phyloP scores from a whole-genome alignment of 2,113 vertebrate genomes.

The Aegithalos caudatus region DNA sequence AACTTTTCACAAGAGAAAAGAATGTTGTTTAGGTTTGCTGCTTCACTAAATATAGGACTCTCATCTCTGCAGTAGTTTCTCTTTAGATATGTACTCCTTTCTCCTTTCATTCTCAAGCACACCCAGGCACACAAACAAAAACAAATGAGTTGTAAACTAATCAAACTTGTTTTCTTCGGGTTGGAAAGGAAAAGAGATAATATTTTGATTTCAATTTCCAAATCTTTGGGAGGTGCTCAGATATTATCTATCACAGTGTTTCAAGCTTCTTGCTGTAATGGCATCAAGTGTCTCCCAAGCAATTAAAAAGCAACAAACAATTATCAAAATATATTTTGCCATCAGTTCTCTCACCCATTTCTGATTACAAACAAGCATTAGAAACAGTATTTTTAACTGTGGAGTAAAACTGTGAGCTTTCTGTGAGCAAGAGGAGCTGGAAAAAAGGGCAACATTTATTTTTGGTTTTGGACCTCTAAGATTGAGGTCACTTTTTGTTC shows the following conservation, averaged over 20 bases:
- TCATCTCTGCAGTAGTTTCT: conserved; percentile 1
- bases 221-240: conserved; percentile 56
- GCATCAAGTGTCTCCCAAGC: background rate
- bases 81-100: background rate
- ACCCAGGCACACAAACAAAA: conserved; percentile 44
- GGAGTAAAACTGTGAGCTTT: background rate
- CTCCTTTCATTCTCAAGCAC: conserved; percentile 16
- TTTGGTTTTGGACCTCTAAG: background rate
- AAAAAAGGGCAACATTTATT: background rate
- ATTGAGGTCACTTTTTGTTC: background rate
- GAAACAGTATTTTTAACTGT: background rate
- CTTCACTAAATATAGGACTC: conserved; percentile 18
- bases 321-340: background rate
- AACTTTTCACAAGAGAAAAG: conserved; percentile 38
- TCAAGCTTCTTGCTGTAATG: background rate
- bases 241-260: conserved; percentile 30
- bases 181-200: conserved; percentile 42
- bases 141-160: conserved; percentile 30
- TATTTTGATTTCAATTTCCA: conserved; percentile 59
- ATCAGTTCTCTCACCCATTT: background rate
- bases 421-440: background rate
- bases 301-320: conserved; percentile 1
- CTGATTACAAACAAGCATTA: background rate
- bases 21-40: conserved; percentile 24
- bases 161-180: conserved; percentile 44